Evolutionary conservation across 2,888 invertebrate genomes (phyloP), one percentile per base, ranked within the genome.

Genomic region (Temnothorax unifasciatus): DNA sequence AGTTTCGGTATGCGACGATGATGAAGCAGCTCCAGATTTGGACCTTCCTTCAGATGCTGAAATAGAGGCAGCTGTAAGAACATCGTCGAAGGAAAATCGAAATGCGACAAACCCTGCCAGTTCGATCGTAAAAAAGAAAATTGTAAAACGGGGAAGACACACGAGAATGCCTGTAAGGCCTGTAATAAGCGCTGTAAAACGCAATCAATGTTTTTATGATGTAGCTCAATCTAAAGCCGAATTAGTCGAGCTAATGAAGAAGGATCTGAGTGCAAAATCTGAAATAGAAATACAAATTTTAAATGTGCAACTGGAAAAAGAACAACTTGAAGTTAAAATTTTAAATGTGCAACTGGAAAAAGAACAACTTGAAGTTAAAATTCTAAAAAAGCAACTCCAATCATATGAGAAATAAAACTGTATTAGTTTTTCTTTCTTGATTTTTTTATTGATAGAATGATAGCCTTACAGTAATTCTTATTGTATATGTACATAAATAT

Each of bases 161-260:
- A 66, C 47, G 3, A 50, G 18, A 50, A 68, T 29, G 25, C 38
- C 38, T 38, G 41, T 64, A 50, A 68, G 18, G 25, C 38, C 38
- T 38, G 41, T 64, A 64, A 41, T 64, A 68, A 68, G 29, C 29
- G 68, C 68, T 50, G 68, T 68, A 68, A 50, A 47, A 68, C 68
- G 47, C 29, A 68, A 68, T 4, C 68, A 69, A 52, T 69, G 44
- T 29, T 69, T 69, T 52, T 69, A 69, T 38, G 69, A 69, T 52
- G 52, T 50, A 68, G 50, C 69, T 52, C 29, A 69, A 69, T 69
- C 69, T 38, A 52, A 34, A 50, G 2, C n/a, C 6, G 52, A 66
- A 44, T 15, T 66, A 63, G 64, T 64, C 38, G 41, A 63, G 63
- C 18, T 63, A 38, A 63, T 63, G 11, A 38, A 63, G 38, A 18